These are phyloP conservation scores for Athene noctua DNA, from an alignment of 2,113 vertebrate species.

Conservation along the genomic window DNA sequence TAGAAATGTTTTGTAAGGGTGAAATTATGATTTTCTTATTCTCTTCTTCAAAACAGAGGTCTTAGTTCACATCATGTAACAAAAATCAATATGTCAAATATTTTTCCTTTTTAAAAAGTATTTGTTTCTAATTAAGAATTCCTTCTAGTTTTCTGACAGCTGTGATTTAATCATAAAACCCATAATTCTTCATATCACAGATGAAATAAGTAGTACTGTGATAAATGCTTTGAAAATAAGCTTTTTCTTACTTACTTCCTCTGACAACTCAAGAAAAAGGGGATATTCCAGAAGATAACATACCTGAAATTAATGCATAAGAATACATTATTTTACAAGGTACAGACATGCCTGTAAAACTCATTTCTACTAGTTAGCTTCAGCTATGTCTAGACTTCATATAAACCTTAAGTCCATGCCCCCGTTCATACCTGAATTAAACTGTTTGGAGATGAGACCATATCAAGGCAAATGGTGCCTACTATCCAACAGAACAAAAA, in stretches of 20 bases:
- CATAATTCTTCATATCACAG: not conserved
- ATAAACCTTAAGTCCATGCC: not conserved
- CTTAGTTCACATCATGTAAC: not conserved
- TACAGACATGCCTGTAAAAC: not conserved
- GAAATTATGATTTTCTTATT: not conserved
- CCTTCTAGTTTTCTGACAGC: not conserved
- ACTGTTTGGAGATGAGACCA: not conserved
- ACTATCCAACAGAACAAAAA: not conserved
- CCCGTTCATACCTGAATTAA: not conserved
- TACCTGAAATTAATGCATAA: not conserved
- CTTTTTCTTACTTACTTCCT: not conserved
- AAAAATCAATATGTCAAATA: not conserved
- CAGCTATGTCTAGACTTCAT: not conserved
- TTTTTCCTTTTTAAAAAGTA: not conserved
- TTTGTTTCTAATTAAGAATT: not conserved
- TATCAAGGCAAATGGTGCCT: accelerated
- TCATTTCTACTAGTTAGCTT: not conserved
- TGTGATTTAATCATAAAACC: not conserved
- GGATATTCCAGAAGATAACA: not conserved
- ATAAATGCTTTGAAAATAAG: not conserved
- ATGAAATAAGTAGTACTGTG: not conserved
- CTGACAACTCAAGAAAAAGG: not conserved
- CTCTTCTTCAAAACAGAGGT: not conserved
- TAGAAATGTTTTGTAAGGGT: not conserved
- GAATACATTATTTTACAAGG: not conserved